These are phyloP conservation scores for Urophycis tenuis DNA, from an alignment of 2,797 vertebrate species.

Conservation along the genomic window DNA sequence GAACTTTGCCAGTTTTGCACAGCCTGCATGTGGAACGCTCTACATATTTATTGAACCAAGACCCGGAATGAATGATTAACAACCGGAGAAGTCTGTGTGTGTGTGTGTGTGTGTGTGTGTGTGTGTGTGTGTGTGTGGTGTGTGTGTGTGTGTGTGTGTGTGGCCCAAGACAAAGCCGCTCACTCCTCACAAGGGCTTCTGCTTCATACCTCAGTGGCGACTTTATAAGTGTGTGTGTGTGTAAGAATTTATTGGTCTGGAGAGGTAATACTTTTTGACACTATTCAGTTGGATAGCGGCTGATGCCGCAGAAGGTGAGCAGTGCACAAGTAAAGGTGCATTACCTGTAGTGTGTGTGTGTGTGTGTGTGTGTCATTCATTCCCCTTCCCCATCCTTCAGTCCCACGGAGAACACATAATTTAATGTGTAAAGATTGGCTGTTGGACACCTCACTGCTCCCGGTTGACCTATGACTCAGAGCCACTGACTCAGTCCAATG, in stretches of 20 bases:
- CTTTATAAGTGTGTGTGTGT: background rate
- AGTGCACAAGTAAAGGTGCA: background rate
- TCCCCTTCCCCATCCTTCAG: background rate
- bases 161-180: no score
- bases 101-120: conserved; percentile 23
- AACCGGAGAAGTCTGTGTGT: conserved; percentile 28
- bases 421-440: conserved; percentile 6
- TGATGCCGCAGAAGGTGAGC: no score
- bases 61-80: conserved; percentile 66
- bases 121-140: background rate
- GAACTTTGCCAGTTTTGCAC: conserved; percentile 45
- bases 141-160: no score
- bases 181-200: no score
- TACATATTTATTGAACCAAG: conserved; percentile 66
- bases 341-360: background rate
- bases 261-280: background rate
- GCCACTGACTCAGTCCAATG: background rate
- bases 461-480: conserved; percentile 30
- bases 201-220: no score
- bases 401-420: background rate
- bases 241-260: background rate
- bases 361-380: background rate
- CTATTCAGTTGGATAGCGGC: background rate
- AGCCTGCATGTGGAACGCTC: conserved; percentile 40
- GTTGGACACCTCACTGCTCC: conserved; percentile 33